phyloP scores from a whole-genome alignment of 2,888 invertebrate species.

The Leptinotarsa rubiginosa region DNA sequence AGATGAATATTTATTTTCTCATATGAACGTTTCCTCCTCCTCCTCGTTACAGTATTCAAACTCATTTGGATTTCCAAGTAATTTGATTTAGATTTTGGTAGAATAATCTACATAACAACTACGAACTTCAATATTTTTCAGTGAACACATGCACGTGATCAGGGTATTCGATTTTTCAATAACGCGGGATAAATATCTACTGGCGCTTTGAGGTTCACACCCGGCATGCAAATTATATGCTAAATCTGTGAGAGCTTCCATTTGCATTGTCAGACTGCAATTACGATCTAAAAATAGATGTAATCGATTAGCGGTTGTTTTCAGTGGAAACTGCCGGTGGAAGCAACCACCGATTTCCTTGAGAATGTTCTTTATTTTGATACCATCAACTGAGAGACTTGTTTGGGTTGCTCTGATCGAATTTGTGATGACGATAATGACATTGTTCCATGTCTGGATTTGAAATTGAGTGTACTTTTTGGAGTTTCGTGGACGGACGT shows the following conservation, averaged over 20 bases:
- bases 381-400: neutral
- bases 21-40: too few relatives aligned
- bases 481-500: too few relatives aligned
- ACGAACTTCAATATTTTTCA: neutral
- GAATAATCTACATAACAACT: too few relatives aligned
- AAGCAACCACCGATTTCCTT: conserved; percentile 12
- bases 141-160: neutral
- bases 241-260: conserved; percentile 10
- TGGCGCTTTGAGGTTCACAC: neutral
- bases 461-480: too few relatives aligned
- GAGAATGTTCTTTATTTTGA: conserved; percentile 5
- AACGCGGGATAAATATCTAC: conserved; percentile 10
- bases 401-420: too few relatives aligned
- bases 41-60: too few relatives aligned
- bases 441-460: too few relatives aligned
- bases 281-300: conserved; percentile 30
- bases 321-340: conserved; percentile 23
- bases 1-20: too few relatives aligned
- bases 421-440: too few relatives aligned
- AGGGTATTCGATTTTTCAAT: conserved; percentile 2
- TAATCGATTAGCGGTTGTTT: conserved; percentile 29
- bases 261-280: conserved; percentile 24
- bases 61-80: too few relatives aligned
- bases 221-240: conserved; percentile 13
- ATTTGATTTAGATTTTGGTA: too few relatives aligned